These are phyloP conservation scores for Campylorhamphus procurvoides DNA, from an alignment of 2,113 vertebrate species.

Conservation along the genomic window DNA sequence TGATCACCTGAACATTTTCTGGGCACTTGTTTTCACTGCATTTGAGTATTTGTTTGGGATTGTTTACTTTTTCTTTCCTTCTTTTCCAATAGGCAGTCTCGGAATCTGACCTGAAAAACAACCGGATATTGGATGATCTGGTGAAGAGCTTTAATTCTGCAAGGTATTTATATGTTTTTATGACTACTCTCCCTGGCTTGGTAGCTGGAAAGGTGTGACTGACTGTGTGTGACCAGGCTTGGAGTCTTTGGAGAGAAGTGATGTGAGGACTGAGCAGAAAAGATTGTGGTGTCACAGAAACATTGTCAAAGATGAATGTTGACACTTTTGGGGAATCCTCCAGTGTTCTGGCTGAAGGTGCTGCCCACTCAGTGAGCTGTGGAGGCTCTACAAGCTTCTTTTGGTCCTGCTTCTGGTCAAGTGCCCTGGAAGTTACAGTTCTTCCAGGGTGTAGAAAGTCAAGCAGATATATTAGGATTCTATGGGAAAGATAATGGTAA, in stretches of 20 bases:
- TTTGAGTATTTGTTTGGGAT: background rate
- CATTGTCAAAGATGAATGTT: background rate
- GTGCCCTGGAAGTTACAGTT: background rate
- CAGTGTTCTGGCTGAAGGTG: background rate
- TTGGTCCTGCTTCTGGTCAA: background rate
- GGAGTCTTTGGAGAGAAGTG: background rate
- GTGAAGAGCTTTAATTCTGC: conserved; percentile 84
- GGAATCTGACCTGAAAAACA: conserved; percentile 90
- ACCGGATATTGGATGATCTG: conserved; percentile 89
- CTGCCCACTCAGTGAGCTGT: background rate
- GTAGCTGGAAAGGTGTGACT: background rate
- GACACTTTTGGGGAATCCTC: background rate
- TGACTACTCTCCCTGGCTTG: background rate
- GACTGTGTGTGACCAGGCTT: background rate
- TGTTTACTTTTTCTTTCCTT: fast-evolving
- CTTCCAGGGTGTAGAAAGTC: background rate
- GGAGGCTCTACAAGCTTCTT: background rate
- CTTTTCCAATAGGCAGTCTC: conserved; percentile 79
- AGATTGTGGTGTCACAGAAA: background rate
- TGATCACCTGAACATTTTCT: conserved; percentile 19
- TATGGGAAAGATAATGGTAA: background rate
- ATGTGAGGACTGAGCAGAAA: background rate
- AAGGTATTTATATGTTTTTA: conserved; percentile 76
- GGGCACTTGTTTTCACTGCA: background rate
- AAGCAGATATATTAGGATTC: background rate